Base-by-base conservation (phyloP, 2,113 vertebrate genomes). In the Microcebus lehilahytsara region DNA sequence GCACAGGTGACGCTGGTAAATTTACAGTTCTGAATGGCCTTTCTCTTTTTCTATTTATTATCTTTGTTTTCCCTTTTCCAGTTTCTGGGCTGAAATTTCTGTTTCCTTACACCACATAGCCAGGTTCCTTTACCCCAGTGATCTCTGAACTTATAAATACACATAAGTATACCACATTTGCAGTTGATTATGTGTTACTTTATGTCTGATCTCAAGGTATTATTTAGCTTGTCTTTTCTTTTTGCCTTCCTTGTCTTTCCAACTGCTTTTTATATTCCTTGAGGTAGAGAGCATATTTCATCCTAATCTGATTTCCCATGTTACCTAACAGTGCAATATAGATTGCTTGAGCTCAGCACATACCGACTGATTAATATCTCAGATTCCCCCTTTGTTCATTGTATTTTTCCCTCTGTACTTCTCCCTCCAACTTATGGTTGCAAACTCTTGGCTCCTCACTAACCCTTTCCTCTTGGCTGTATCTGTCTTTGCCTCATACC, bases 151-250 rank as follows among this genome's bases (percentile, higher is more conserved):
- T 85, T 95, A 25, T 64, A 64, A 64, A 56, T 79, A 87, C 22
- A 79, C 19, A 7, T 69, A 91, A 46, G 83, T 86, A n/a, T 14
- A 32, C 22, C 34, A 42, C 49, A 37, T 19, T 95, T 85, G 53
- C 93, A 84, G 42, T 74, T 71, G n/a, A 85, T 85, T 91, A 13
- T 56, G 27, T 81, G 67, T 85, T 91, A 81, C 53, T 94, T 80
- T 89, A 19, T 89, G 84, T 71, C 42, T 90, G 37, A 91, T 85
- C 64, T 80, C 17, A 88, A 67, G 27, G 27, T 87, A 71, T 94
- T 96, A 91, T 88, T 95, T 91, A 91, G 22, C 67, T 71, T 64
- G 10, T 85, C 40, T 67, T 93, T 92, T 96, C 60, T 95, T 92
- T 91, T 71, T 93, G 37, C 85, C 69, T 94, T 93, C 85, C 62